phyloP scores from a whole-genome alignment of 2,113 vertebrate genomes.

The Acrocephalus arundinaceus region DNA sequence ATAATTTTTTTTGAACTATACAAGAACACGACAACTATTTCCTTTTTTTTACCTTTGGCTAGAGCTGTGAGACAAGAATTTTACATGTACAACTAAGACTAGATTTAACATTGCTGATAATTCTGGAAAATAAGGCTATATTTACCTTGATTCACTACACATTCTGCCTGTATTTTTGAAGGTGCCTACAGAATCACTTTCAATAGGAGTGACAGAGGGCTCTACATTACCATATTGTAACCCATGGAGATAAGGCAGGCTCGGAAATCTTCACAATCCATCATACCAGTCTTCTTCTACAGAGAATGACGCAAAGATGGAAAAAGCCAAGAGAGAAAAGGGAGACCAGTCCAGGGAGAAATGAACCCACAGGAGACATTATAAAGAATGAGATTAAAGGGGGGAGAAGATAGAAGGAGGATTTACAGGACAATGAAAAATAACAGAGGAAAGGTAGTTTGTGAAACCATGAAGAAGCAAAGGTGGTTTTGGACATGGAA shows the following conservation, averaged over 20 bases:
- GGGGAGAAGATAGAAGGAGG: background rate
- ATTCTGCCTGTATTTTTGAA: constrained; percentile 9
- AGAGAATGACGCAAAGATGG: constrained; percentile 64
- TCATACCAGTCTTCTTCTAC: constrained; percentile 99
- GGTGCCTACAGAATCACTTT: constrained; percentile 33
- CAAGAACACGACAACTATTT: background rate
- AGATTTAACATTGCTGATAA: background rate
- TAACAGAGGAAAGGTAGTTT: background rate
- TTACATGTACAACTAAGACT: background rate
- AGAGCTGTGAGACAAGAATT: background rate
- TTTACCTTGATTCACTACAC: constrained; percentile 51
- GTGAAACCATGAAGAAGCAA: constrained; percentile 3
- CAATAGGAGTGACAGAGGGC: constrained; percentile 51
- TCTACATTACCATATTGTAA: constrained; percentile 92
- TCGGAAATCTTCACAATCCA: constrained; percentile 99
- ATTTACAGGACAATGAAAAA: constrained; percentile 14
- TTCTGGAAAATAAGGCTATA: background rate
- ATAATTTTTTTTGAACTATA: background rate
- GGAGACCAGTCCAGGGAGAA: constrained; percentile 51
- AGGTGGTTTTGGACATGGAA: constrained; percentile 1
- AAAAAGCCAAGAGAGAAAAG: constrained; percentile 63
- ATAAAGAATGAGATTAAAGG: background rate
- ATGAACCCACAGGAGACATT: constrained; percentile 44
- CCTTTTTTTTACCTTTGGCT: background rate
- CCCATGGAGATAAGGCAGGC: constrained; percentile 99